Percentiles rank a stretch among this genome's conserved stretches.
Conservation (phyloP, 1,140 invertebrate species). For the Drosophila bifasciata region DNA sequence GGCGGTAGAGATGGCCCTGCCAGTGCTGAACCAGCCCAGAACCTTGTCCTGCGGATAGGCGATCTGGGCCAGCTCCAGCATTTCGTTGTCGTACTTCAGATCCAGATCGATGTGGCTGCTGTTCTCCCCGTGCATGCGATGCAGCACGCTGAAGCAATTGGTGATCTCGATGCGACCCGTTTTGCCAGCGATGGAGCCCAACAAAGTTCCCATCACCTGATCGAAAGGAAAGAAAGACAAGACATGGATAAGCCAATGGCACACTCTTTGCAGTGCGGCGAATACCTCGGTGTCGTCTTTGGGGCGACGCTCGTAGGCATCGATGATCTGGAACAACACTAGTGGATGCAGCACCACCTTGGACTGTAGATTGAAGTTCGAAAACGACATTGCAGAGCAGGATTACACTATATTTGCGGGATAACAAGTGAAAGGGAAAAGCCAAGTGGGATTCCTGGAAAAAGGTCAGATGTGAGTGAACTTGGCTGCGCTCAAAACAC, state of each 20-base stretch:
- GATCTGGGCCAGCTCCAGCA: conserved; percentile 54
- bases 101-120: conserved; percentile 51
- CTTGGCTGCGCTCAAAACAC: conserved; percentile 39
- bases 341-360: conserved; percentile 60
- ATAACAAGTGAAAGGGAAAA: neutral
- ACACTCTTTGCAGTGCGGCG: no score
- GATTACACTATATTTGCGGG: neutral
- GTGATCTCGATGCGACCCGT: conserved; percentile 55
- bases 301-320: conserved; percentile 62
- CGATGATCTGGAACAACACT: conserved; percentile 66
- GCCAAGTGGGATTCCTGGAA: no score
- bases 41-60: conserved; percentile 62
- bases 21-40: conserved; percentile 63
- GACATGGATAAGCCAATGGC: neutral
- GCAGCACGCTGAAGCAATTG: conserved; percentile 53
- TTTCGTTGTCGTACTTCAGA: conserved; percentile 49
- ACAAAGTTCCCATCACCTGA: conserved; percentile 55
- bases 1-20: conserved; percentile 40
- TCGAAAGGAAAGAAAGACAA: neutral
- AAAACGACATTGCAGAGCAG: conserved; percentile 23
- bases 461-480: conserved; percentile 19
- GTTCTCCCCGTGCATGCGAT: conserved; percentile 42
- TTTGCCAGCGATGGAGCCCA: conserved; percentile 42
- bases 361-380: conserved; percentile 38
- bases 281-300: conserved; percentile 10